Base-by-base conservation (phyloP, 2,888 invertebrate genomes). In the Drosophila nr. fundita region DNA sequence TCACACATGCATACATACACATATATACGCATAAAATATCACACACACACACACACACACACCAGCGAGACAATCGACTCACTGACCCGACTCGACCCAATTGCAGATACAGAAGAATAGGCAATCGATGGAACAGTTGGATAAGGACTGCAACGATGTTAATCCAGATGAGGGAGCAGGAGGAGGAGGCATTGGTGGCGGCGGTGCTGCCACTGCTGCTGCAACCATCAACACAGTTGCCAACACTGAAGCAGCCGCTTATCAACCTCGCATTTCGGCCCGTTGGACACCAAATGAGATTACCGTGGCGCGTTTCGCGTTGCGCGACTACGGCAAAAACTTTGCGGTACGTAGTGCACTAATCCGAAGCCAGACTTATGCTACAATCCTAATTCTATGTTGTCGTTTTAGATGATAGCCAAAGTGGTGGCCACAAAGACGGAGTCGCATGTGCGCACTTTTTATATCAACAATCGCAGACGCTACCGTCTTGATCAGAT, bases 361-460 rank as follows among this genome's bases (percentile, higher is more conserved):
- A 10, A 36, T 27, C 11, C 1, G 5, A 15, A 3, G 13, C 34
- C 21, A 4, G 15, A 15, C 11, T 18, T 11, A 4, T 6, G 7
- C 3, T 8, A 6, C 0, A n/a, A 18, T 27, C 38, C 11, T 30
- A n/a, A 36, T 24, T 40, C 30, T 13, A 27, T 52, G 8, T 13
- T 11, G 5, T 4, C n/a, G 4, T 13, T 30, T 8, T 95, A 97
- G 94, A 97, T 98, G 36, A 99, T 99, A 81, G 98, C 99, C 21
- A 98, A 99, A 92, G 96, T 98, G 15, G 95, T 99, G 79, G 98
- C 98, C 74, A 99, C 98, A 60, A 99, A 99, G 94, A 98, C 97
- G 1, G 99, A 98, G 93, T 96, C 96, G 58, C 98, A 99, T 92
- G 95, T 99, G 53, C 96, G 98, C 78, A 96, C 96, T 57, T 99